A percentile compares a stretch with the other conserved stretches of the same genome.
Conservation (phyloP, 2,113 vertebrate species). For the Bufo bufo region DNA sequence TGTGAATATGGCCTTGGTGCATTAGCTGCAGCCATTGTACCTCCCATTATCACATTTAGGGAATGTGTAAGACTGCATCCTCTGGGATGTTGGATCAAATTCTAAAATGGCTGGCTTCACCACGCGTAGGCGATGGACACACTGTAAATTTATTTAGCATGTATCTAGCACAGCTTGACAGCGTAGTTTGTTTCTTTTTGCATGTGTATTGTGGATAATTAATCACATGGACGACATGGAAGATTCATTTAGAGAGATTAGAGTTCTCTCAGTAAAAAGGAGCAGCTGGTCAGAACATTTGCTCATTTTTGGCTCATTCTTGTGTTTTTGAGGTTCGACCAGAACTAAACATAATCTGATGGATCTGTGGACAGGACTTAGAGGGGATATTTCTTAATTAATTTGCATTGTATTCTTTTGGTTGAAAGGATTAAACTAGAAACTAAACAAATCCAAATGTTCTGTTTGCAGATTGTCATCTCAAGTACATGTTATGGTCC, state of each 20-base stretch:
- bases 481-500: background rate
- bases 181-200: background rate
- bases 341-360: conserved; percentile 34
- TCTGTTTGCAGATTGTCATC: background rate
- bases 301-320: conserved; percentile 11
- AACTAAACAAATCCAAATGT: conserved; percentile 9
- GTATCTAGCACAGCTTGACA: background rate
- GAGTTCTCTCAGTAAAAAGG: conserved; percentile 9
- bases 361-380: background rate
- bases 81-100: background rate
- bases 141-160: background rate
- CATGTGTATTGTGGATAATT: conserved; percentile 28
- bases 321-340: conserved; percentile 21
- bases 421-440: background rate
- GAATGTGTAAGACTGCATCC: background rate
- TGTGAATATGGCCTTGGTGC: too few species aligned
- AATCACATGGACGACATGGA: conserved; percentile 26
- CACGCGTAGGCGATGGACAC: background rate
- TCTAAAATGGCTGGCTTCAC: background rate
- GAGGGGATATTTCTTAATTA: background rate
- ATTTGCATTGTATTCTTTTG: background rate
- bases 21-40: background rate
- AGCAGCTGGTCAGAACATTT: conserved; percentile 33
- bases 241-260: conserved; percentile 38
- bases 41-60: background rate